Percentiles rank a stretch among this genome's conserved stretches.
These are phyloP conservation scores for Albula glossodonta DNA, from an alignment of 2,113 vertebrate species.

Conservation along the genomic window DNA sequence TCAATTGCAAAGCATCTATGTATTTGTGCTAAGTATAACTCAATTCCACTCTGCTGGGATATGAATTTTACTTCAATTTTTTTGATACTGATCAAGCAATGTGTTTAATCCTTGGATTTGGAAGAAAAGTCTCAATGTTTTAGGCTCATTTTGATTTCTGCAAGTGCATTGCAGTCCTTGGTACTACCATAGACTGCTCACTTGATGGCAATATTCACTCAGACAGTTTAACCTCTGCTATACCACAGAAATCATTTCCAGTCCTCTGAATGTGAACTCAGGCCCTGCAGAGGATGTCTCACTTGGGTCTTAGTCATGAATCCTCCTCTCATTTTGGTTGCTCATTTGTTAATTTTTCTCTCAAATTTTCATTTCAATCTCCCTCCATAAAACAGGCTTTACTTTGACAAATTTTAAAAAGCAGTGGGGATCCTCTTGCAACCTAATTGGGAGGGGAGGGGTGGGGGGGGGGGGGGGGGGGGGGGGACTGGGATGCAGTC, in stretches of 20 bases:
- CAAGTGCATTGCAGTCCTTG: neutral
- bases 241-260: neutral
- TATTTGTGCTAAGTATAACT: too few species aligned
- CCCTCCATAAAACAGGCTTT: neutral
- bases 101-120: neutral
- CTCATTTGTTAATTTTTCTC: neutral
- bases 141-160: too few species aligned
- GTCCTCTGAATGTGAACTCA: neutral
- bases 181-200: neutral
- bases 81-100: too few species aligned
- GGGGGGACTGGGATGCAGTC: neutral
- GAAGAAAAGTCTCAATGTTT: neutral
- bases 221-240: neutral
- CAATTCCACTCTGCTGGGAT: too few species aligned
- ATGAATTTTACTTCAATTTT: too few species aligned
- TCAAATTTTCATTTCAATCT: neutral
- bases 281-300: neutral
- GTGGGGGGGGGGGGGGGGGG: neutral
- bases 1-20: too few species aligned
- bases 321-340: neutral
- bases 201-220: conserved; percentile 8
- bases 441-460: neutral
- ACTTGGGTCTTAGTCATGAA: neutral
- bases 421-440: neutral
- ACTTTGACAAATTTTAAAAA: neutral